Conservation (phyloP, 2,888 invertebrate species). For the Oscheius sp. region DNA sequence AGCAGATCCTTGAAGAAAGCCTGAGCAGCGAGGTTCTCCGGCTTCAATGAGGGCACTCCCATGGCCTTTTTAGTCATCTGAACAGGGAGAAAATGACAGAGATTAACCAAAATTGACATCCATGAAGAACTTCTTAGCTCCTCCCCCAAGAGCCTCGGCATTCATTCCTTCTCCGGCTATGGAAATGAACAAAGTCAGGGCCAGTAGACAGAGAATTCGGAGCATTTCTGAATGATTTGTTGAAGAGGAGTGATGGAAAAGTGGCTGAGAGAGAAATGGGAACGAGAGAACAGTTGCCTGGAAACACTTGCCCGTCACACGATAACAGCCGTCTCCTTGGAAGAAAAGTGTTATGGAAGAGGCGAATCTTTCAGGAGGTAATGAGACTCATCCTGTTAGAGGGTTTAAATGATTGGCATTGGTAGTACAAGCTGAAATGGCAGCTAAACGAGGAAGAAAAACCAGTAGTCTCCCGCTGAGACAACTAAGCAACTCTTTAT, state of each 20-base stretch:
- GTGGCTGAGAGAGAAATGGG: background rate
- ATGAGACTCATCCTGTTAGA: too few relatives aligned
- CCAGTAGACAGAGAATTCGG: background rate
- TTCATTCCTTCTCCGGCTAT: slow-evolving; percentile 42
- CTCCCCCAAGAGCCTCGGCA: slow-evolving; percentile 45
- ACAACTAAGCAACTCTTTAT: too few relatives aligned
- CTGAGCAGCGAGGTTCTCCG: slow-evolving; percentile 56
- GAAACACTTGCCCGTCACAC: background rate
- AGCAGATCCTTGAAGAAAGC: slow-evolving; percentile 52
- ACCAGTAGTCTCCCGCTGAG: too few relatives aligned
- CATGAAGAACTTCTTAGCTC: slow-evolving; percentile 51
- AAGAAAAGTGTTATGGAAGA: too few relatives aligned
- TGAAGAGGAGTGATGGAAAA: background rate
- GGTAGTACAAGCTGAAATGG: too few relatives aligned
- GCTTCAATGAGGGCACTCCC: slow-evolving; percentile 55
- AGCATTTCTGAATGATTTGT: slow-evolving; percentile 8
- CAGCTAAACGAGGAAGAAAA: too few relatives aligned
- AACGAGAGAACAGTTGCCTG: background rate
- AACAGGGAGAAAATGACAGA: background rate
- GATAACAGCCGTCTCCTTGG: slow-evolving; percentile 3
- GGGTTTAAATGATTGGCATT: too few relatives aligned
- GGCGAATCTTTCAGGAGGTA: too few relatives aligned
- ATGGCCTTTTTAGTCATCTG: slow-evolving; percentile 61
- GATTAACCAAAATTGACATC: slow-evolving; percentile 39
- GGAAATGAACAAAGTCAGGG: slow-evolving; percentile 1